Conservation (phyloP, 2,888 invertebrate species). For the Cremastinae sp. region DNA sequence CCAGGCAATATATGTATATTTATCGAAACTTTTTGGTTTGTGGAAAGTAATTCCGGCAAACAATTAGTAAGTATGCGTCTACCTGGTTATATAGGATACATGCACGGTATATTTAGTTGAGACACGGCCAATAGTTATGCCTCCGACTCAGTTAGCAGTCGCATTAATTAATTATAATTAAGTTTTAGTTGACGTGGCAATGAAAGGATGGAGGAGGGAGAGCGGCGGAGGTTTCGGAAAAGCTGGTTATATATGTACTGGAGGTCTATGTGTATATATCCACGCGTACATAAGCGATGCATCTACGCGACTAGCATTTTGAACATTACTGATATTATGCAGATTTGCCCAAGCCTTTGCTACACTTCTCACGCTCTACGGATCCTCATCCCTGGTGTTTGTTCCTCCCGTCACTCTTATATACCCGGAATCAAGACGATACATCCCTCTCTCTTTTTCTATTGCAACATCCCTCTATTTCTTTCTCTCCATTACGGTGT, state of each 20-base stretch:
- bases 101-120: slow-evolving; percentile 42
- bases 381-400: slow-evolving; percentile 18
- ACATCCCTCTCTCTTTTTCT: slow-evolving; percentile 40
- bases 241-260: slow-evolving; percentile 73
- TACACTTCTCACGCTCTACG: slow-evolving; percentile 57
- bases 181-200: slow-evolving; percentile 88
- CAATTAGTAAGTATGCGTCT: background rate
- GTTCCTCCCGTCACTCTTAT: slow-evolving; percentile 44
- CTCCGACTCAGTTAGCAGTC: slow-evolving; percentile 82
- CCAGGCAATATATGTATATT: too few species aligned
- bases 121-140: slow-evolving; percentile 75
- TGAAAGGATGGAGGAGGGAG: slow-evolving; percentile 70
- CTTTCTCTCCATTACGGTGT: slow-evolving; percentile 15
- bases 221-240: slow-evolving; percentile 77
- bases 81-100: background rate
- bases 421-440: slow-evolving; percentile 20
- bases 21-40: background rate
- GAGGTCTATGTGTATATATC: background rate
- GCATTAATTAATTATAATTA: slow-evolving; percentile 92
- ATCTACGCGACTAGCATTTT: slow-evolving; percentile 78
- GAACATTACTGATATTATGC: slow-evolving; percentile 80
- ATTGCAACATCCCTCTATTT: slow-evolving; percentile 32
- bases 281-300: slow-evolving; percentile 62
- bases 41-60: slow-evolving; percentile 1
- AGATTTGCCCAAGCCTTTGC: slow-evolving; percentile 71